Base-by-base conservation (phyloP, 2,888 invertebrate genomes). In the Drosophila subsilvestris region DNA sequence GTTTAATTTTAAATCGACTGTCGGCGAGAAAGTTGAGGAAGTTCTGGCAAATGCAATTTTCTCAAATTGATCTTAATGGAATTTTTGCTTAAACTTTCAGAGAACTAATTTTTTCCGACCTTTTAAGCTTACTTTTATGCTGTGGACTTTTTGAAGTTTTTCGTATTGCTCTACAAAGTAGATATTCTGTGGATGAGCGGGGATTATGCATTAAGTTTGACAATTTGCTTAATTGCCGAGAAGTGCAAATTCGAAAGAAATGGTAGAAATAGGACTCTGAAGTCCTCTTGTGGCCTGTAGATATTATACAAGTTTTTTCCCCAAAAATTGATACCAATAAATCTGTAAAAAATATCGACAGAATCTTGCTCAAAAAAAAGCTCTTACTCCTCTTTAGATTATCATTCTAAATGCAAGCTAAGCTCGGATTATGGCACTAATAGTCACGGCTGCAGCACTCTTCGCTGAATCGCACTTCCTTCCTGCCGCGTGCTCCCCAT, bases 361-460 rank as follows among this genome's bases (percentile, higher is more conserved):
- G 6, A 6, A 37, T 37, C 37, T 37, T n/a, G n/a, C 1, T 17
- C 14, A 12, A 25, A 58, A 12, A 12, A 25, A 58, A 12, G 22
- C 45, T 17, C 51, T 12, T 27, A 6, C 8, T 49, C 0, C 20
- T 25, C 18, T 45, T 29, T 22, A 25, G 66, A 66, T 63, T 55
- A 63, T 66, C 62, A 45, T 48, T 62, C 48, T 29, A 53, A 61
- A 37, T 56, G 27, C 45, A 17, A 53, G 29, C 70, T 69, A 54
- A 69, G 56, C 57, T 18, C 37, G 43, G 70, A 63, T 69, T 69
- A 47, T 69, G 63, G 63, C 70, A 63, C 69, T 53, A 29, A 54
- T 49, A 63, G 66, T 66, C 53, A 63, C 63, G 63, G 63, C 63
- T 59, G 68, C 58, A 50, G 55, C 58, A 20, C 27, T 17, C 37